Base-by-base conservation (phyloP, 2,113 vertebrate genomes). In the Scophthalmus maximus region DNA sequence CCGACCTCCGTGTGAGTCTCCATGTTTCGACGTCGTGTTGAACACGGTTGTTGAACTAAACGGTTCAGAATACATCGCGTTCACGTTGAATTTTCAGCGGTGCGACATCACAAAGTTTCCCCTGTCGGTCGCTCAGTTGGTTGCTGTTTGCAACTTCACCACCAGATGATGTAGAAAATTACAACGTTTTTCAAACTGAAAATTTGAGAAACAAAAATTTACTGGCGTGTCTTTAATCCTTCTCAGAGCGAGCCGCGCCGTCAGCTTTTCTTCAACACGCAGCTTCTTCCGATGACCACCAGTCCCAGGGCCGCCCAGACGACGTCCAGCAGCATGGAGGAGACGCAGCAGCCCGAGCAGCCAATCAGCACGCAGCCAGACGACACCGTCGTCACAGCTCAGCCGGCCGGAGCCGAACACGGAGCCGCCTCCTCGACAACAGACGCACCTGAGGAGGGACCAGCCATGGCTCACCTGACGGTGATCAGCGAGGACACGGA, bases 401-500 rank as follows among this genome's bases (percentile, higher is more conserved):
- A 90, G 61, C 87, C 89, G 0, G 30, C 57, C 46, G 57, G 57
- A 15, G 59, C 34, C 0, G 78, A 87, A 30, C 77, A 68, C 6
- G 68, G 67, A 47, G 47, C 55, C 10, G 25, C 55, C 10, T 32
- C 77, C 29, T 52, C 67, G 0, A 42, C 52, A 2, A 46, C 79
- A 62, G 57, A 73, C 2, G 51, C 26, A 11, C 11, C 46, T 0
- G 75, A 51, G 20, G 34, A 86, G 6, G 63, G 12, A 38, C 68
- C 58, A 26, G 11, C 62, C 2, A 77, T 76, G 79, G 90, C 88
- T 0, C 88, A 89, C 51, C 89, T 93, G 68, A 81, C 87, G 0
- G 81, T 92, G 46, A 84, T 89, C 29, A 67, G 63, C 9, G 88
- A 92, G 62, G 53, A n/a, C 53, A 67, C 69, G 14, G 89, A 92